These are phyloP conservation scores for Alca torda DNA, from an alignment of 2,797 vertebrate species.

Conservation along the genomic window DNA sequence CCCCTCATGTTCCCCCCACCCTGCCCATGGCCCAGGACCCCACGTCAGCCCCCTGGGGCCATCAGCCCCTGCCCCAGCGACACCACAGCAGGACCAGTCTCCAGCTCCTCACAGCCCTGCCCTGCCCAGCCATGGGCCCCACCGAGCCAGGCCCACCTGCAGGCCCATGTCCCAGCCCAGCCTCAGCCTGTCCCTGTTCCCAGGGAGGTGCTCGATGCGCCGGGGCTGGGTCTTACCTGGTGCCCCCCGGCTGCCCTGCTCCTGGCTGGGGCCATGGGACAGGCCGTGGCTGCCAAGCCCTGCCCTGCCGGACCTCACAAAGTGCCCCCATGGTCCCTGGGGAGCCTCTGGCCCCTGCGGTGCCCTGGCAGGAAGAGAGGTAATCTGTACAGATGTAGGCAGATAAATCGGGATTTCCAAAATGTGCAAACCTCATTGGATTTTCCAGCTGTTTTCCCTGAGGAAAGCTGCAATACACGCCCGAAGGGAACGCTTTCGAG, in stretches of 20 bases:
- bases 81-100: not conserved
- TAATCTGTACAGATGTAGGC: not conserved
- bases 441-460: not conserved
- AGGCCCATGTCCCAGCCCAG: too few relatives aligned
- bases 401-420: not conserved
- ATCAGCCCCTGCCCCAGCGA: not conserved
- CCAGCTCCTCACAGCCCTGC: not conserved
- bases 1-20: rapidly evolving
- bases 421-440: not conserved
- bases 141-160: rapidly evolving
- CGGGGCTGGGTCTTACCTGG: rapidly evolving
- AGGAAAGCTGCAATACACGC: not conserved
- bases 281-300: not conserved
- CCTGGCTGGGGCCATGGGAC: not conserved
- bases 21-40: not conserved
- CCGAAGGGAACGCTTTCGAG: not conserved
- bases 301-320: not conserved
- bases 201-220: not conserved
- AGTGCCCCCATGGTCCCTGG: not conserved
- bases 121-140: not conserved
- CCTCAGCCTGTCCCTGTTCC: not conserved
- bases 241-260: not conserved
- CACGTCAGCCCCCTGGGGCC: not conserved
- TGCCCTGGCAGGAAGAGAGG: not conserved
- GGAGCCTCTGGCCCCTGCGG: too few relatives aligned